A percentile compares a stretch with the other conserved stretches of the same genome.
phyloP scores from a whole-genome alignment of 2,888 invertebrate species.

The Zaprionus lineosus region DNA sequence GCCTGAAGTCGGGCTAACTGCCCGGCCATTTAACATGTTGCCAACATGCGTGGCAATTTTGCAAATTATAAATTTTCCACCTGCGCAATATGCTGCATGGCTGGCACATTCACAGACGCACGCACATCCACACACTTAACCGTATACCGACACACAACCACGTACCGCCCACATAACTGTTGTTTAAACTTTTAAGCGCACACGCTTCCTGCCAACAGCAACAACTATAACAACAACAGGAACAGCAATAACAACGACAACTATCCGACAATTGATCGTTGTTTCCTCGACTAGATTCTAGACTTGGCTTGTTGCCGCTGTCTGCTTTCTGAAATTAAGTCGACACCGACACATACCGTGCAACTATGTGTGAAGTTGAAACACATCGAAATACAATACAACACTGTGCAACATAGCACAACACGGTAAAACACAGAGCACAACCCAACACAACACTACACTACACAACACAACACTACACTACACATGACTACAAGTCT shows the following conservation, averaged over 20 bases:
- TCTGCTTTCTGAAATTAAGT: conserved; percentile 61
- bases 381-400: neutral
- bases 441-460: conserved; percentile 3
- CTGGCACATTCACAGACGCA: conserved; percentile 7
- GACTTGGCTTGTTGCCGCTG: conserved; percentile 41
- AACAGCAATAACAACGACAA: conserved; percentile 36
- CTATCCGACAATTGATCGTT: conserved; percentile 74
- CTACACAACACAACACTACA: neutral
- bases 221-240: conserved; percentile 10
- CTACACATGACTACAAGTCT: neutral
- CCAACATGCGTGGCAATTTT: conserved; percentile 77
- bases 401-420: conserved; percentile 6
- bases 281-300: conserved; percentile 57
- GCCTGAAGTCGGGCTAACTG: conserved; percentile 53
- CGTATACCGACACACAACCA: neutral
- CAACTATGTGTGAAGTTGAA: neutral
- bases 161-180: conserved; percentile 45
- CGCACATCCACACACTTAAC: neutral
- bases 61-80: conserved; percentile 82
- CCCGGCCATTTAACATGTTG: conserved; percentile 70
- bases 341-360: conserved; percentile 50
- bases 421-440: no score
- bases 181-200: conserved; percentile 70
- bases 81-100: conserved; percentile 70
- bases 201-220: conserved; percentile 47